Percentiles rank a stretch among this genome's conserved stretches.
These are phyloP conservation scores for Poecilobothrus nobilitatus DNA, from an alignment of 2,888 invertebrate species.

Conservation along the genomic window DNA sequence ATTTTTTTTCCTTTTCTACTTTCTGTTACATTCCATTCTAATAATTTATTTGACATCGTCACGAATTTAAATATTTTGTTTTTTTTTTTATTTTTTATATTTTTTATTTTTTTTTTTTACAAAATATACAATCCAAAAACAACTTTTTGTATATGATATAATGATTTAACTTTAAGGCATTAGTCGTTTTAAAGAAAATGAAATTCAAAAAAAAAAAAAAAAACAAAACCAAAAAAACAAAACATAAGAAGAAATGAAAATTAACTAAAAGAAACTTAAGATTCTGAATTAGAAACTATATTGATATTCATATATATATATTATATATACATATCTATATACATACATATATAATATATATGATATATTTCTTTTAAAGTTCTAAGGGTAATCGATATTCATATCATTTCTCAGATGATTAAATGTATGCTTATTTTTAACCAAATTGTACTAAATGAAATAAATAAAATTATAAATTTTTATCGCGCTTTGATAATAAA, in stretches of 20 bases:
- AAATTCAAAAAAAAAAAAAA: neutral
- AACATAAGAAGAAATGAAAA: neutral
- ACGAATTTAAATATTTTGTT: constrained; percentile 7
- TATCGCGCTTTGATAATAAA: neutral
- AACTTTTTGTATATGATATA: neutral
- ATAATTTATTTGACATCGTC: constrained; percentile 14
- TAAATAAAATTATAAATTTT: neutral
- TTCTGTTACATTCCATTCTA: constrained; percentile 7
- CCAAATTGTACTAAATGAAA: neutral
- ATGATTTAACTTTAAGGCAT: neutral
- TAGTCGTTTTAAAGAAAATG: neutral
- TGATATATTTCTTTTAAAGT: neutral
- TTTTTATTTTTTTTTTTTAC: neutral
- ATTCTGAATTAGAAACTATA: too few relatives aligned
- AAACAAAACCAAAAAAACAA: neutral
- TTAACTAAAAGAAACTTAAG: neutral
- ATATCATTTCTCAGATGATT: constrained; percentile 3
- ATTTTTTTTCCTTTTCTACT: neutral
- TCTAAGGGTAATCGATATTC: constrained; percentile 6
- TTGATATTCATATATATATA: too few relatives aligned
- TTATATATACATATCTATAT: neutral
- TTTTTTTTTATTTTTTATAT: neutral
- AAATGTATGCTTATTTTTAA: neutral
- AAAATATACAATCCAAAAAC: neutral
- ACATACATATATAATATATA: neutral